Base-by-base conservation (phyloP, 2,888 invertebrate species). In the Nemotelus nigrinus region DNA sequence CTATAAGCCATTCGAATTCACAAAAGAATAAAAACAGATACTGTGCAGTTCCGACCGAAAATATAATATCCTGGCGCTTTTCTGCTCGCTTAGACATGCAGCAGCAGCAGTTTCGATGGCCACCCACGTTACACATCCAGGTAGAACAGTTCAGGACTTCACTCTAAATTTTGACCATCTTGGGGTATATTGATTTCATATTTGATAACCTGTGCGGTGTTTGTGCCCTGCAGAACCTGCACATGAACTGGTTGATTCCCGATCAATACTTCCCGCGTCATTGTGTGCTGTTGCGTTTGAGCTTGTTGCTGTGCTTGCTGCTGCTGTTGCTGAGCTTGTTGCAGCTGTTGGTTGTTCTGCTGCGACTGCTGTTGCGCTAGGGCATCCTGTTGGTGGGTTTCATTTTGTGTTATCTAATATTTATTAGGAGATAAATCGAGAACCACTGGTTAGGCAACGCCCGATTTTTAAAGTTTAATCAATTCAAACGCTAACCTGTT, bases 141-240 rank as follows among this genome's bases (percentile, higher is more conserved):
- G 25, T 25, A 25, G 25, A 25, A 25, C 25, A 25, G 25, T 25
- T 80, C 78, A 78, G 79, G 80, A 67, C 70, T 80, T 81, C 80
- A 83, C 81, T 83, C 83, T 76, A 83, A 82, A 64, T 80, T 78
- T 79, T 84, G 84, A 77, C 82, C 82, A 72, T 85, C 85, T 43
- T 88, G 89, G 2, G 90, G 90, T 80, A 90, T 87, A 44, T 85
- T 85, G 76, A 90, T 90, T 86, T 90, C 90, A 83, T 90, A 90
- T 84, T 90, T 90, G 81, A 90, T 90, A 77, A 90, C 85, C 81
- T 86, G 86, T 74, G 85, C 84, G 55, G 85, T 83, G 77, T 85
- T 85, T 63, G 84, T 81, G 78, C 85, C 84, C 80, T 85, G 86
- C 70, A 86, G 80, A 39, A 86, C 85, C 78, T 85, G 85, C 45